A percentile compares a stretch with the other conserved stretches of the same genome.
These are phyloP conservation scores for Halesus radiatus DNA, from an alignment of 1,140 invertebrate species.

Conservation along the genomic window DNA sequence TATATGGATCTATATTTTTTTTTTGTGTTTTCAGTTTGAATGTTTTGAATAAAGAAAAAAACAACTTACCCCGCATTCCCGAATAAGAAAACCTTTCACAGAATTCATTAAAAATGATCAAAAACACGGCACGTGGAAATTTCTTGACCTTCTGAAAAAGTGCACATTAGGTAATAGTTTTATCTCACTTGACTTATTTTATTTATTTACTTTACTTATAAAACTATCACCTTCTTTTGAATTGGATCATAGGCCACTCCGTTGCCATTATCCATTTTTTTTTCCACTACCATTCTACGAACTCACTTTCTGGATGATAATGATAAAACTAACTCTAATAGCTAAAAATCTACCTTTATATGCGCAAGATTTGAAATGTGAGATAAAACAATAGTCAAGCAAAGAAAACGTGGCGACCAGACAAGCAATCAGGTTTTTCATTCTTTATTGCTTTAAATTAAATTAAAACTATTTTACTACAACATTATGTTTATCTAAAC, in stretches of 20 bases:
- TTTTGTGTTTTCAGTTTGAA: too few relatives aligned
- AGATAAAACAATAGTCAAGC: conserved; percentile 4
- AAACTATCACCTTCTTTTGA: conserved; percentile 36
- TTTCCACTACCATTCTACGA: conserved; percentile 8
- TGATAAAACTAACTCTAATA: conserved; percentile 2
- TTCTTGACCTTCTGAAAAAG: conserved; percentile 47
- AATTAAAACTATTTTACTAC: too few relatives aligned
- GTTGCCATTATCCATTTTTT: conserved; percentile 3
- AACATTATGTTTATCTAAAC: too few relatives aligned
- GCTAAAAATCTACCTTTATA: not conserved
- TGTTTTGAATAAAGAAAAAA: not conserved
- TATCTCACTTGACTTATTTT: not conserved
- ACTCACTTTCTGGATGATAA: not conserved
- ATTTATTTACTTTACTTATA: not conserved
- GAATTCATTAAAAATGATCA: conserved; percentile 56
- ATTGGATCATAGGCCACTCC: conserved; percentile 31
- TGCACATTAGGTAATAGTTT: conserved; percentile 7
- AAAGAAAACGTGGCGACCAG: not conserved
- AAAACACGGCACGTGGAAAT: conserved; percentile 51
- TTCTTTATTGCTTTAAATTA: not conserved
- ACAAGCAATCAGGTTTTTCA: not conserved
- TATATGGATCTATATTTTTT: too few relatives aligned
- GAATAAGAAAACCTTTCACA: conserved; percentile 57
- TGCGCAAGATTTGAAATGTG: not conserved
- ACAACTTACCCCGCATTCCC: conserved; percentile 53